phyloP scores from a whole-genome alignment of 53 echinoderm and acorn worm species.

The Arbacia lixula region DNA sequence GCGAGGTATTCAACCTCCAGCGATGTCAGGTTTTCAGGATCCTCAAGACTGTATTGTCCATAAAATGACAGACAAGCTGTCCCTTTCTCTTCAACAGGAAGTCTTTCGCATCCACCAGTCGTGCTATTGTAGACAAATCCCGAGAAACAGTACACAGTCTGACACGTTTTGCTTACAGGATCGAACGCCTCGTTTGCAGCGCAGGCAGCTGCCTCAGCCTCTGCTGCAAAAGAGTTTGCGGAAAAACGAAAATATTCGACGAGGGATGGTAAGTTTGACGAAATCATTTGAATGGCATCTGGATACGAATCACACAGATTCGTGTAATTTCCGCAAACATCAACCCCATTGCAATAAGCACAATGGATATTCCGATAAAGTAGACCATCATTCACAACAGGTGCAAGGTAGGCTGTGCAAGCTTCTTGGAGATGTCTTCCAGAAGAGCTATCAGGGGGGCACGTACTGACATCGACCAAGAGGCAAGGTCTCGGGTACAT shows the following conservation, averaged over 20 bases:
- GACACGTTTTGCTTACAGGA: background rate
- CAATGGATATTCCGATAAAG: constrained; percentile 53
- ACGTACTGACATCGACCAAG: background rate
- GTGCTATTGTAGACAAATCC: constrained; percentile 21
- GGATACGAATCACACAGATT: background rate
- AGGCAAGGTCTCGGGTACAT: background rate
- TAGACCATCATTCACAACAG: background rate
- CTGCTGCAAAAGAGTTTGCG: background rate
- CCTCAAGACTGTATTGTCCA: background rate
- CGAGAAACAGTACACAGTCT: constrained; percentile 12
- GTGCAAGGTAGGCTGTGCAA: constrained; percentile 19
- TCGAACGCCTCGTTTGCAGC: constrained; percentile 29
- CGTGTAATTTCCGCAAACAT: background rate
- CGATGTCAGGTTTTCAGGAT: constrained; percentile 1
- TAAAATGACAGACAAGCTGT: background rate
- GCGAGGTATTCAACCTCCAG: constrained; percentile 3
- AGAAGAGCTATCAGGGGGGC: background rate
- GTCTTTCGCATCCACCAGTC: background rate
- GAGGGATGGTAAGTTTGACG: constrained; percentile 3
- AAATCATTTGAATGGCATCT: background rate
- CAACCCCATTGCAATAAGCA: constrained; percentile 34
- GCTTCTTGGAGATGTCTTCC: background rate
- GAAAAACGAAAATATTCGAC: constrained; percentile 18
- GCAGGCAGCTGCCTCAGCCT: background rate
- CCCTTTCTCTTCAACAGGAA: constrained; percentile 5